Evolutionary conservation across 2,888 invertebrate species (phyloP), one percentile per base, ranked within the genome.

Genomic region (Hermaeophaga mercurialis): DNA sequence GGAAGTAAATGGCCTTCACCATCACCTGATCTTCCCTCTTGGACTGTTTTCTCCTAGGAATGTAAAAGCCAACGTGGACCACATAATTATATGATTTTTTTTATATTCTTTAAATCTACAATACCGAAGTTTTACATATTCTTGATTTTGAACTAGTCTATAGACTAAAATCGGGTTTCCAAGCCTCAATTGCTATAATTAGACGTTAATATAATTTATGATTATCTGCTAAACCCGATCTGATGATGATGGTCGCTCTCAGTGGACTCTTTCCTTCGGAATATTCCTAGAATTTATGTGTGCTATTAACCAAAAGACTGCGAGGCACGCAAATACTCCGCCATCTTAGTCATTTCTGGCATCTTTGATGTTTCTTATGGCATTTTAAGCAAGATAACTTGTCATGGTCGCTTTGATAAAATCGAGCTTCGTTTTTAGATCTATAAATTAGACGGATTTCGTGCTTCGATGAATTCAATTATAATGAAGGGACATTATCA

Each of bases 231-330:
- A 43, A 43, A 43, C 24, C 43, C 43, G 43, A 43, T 43, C 43
- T 7, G 43, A 24, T 43, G 43, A 43, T 26, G 24, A 26, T 26
- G 43, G 26, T 43, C n/a, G 12, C 14, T 12, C 33, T 12, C 19
- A 11, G 6, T 33, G 47, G 36, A 22, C 54, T 31, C 26, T 26
- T 11, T 43, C 31, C 39, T 34, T 22, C 33, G 38, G 11, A 41
- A 39, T 54, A 48, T 54, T 47, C 46, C 50, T 52, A 55, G 49
- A 58, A 58, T 58, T 58, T 58, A 55, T 55, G 47, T 46, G 18
- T 18, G 49, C 55, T 36, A 58, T 59, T 57, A 60, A 50, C 24
- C 33, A 26, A 57, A 52, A 46, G 47, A 31, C 34, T 24, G 9
- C 7, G 22, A 34, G 11, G 47, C 47, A 36, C 33, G 47, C 47